These are phyloP conservation scores for Tragelaphus scriptus DNA, from an alignment of 2,113 vertebrate genomes.

Conservation along the genomic window DNA sequence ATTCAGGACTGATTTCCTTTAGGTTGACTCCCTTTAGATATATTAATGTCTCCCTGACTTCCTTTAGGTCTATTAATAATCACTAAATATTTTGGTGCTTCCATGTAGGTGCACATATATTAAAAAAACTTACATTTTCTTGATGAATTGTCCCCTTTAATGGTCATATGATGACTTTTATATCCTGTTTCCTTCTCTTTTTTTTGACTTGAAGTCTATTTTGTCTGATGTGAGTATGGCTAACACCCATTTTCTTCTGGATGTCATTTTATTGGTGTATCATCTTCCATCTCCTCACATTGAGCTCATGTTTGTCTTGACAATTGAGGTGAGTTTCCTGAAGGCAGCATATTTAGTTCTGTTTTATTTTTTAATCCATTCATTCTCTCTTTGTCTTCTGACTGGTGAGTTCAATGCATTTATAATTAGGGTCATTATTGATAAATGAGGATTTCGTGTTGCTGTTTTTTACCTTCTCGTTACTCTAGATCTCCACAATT, in stretches of 20 bases:
- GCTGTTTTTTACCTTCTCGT: background rate
- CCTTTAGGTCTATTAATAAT: background rate
- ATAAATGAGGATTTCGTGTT: background rate
- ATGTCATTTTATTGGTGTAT: background rate
- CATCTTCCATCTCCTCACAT: background rate
- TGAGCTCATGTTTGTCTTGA: background rate
- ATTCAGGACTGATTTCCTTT: background rate
- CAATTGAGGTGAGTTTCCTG: background rate
- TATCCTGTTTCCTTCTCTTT: background rate
- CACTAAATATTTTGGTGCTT: background rate
- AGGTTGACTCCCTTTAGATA: background rate
- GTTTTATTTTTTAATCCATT: background rate
- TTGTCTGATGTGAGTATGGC: background rate
- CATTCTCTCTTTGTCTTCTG: background rate
- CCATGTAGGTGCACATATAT: background rate
- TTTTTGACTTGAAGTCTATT: background rate
- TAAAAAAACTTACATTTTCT: background rate
- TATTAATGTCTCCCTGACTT: background rate
- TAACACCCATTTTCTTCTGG: background rate
- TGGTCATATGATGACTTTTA: background rate
- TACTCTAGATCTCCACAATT: background rate
- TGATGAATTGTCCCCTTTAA: background rate
- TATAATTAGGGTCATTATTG: background rate
- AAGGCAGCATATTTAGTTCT: background rate
- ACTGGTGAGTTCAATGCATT: background rate